Percentiles rank a stretch among this genome's conserved stretches.
Evolutionary conservation across 1,140 invertebrate genomes (phyloP).

Genomic region (Leptinotarsa undecemlineata): DNA sequence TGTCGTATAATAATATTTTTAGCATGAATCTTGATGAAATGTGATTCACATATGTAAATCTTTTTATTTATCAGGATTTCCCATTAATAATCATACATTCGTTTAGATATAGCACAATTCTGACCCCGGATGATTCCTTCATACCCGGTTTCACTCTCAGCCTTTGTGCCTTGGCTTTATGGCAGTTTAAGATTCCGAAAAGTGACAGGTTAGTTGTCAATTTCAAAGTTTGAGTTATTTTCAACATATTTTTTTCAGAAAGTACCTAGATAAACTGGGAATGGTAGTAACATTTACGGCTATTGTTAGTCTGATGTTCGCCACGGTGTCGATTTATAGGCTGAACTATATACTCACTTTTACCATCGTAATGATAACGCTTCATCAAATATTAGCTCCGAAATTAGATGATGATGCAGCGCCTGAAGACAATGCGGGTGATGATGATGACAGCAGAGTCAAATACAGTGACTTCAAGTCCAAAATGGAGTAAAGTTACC

Average conservation of each 20-base stretch:
- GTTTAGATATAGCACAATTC: conserved; percentile 58
- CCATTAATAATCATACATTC: background rate
- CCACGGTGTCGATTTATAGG: conserved; percentile 60
- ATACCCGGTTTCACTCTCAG: conserved; percentile 58
- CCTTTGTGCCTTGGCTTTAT: conserved; percentile 57
- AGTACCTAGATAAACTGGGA: conserved; percentile 57
- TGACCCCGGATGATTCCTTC: conserved; percentile 60
- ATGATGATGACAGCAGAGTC: background rate
- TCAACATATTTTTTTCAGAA: conserved; percentile 53
- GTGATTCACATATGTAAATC: too few species aligned
- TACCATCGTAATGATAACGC: conserved; percentile 59
- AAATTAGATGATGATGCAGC: conserved; percentile 1
- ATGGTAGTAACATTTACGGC: conserved; percentile 59
- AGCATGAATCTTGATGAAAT: too few species aligned
- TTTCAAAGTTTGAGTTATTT: background rate
- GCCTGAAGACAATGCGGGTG: background rate
- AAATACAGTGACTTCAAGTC: conserved; percentile 8
- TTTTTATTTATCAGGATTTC: too few species aligned
- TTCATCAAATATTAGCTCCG: conserved; percentile 59
- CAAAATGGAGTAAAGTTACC: conserved; percentile 14
- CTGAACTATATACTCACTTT: conserved; percentile 62
- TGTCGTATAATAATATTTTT: too few species aligned
- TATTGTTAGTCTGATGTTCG: conserved; percentile 59
- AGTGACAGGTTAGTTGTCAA: conserved; percentile 51
- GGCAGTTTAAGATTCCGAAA: conserved; percentile 60